Percentiles rank a stretch among this genome's conserved stretches.
These are phyloP conservation scores for Crocodylus rhombifer DNA, from an alignment of 2,797 vertebrate species.

Conservation along the genomic window DNA sequence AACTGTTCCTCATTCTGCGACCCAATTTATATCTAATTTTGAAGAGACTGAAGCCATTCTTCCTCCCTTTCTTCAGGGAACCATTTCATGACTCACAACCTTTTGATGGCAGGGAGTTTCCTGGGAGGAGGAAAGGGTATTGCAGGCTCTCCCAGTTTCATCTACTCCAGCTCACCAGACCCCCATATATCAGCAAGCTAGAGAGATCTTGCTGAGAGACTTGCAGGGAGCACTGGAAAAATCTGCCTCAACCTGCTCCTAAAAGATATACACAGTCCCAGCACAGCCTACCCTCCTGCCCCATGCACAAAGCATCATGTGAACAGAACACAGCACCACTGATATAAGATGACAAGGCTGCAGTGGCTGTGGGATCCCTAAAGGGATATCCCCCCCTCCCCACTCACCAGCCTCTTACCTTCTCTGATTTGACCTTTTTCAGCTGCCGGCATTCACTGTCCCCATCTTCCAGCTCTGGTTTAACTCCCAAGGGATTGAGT, in stretches of 20 bases:
- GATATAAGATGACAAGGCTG: rapidly evolving
- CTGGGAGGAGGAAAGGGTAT: background rate
- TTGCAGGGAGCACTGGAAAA: background rate
- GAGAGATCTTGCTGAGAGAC: background rate
- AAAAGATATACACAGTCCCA: rapidly evolving
- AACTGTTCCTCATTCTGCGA: rapidly evolving
- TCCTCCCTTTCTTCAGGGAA: background rate
- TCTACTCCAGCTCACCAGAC: rapidly evolving
- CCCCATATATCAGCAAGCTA: rapidly evolving
- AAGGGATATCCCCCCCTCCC: rapidly evolving
- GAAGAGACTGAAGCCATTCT: background rate
- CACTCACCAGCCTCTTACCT: constrained; percentile 85
- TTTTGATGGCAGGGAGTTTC: rapidly evolving
- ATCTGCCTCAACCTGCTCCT: background rate
- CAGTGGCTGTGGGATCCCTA: rapidly evolving
- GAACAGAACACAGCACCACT: rapidly evolving
- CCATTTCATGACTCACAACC: rapidly evolving
- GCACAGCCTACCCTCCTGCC: rapidly evolving
- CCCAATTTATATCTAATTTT: background rate
- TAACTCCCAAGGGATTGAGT: constrained; percentile 92
- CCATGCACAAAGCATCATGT: background rate
- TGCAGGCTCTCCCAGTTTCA: rapidly evolving
- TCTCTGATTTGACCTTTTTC: constrained; percentile 98
- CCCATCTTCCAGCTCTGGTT: constrained; percentile 94
- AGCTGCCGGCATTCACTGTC: constrained; percentile 93